Percentiles rank a stretch among this genome's conserved stretches.
Conservation (phyloP, 1,140 invertebrate genomes). For the Trichonephila clavata region DNA sequence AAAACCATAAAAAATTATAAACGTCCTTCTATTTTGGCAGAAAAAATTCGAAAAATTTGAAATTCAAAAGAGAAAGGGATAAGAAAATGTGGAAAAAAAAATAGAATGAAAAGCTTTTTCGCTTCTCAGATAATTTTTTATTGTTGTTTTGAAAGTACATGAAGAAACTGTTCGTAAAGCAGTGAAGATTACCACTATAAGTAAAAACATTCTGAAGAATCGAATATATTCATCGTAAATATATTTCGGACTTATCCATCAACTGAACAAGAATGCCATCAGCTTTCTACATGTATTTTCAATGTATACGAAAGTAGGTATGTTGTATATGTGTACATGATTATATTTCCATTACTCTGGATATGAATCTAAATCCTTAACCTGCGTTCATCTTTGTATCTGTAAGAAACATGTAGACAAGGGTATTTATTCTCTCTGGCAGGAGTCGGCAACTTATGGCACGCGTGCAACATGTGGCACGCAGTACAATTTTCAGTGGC, state of each 20-base stretch:
- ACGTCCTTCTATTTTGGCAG: background rate
- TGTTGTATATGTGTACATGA: constrained; percentile 2
- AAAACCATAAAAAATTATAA: background rate
- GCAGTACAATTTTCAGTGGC: too few species aligned
- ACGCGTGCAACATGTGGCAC: too few species aligned
- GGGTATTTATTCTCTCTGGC: too few species aligned
- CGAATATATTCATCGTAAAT: constrained; percentile 25
- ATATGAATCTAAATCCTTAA: background rate
- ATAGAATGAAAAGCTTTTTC: background rate
- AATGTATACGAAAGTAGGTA: constrained; percentile 12
- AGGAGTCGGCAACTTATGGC: too few species aligned
- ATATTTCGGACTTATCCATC: constrained; percentile 18
- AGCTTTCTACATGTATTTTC: constrained; percentile 21
- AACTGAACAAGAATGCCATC: background rate
- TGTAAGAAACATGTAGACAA: background rate
- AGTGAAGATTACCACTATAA: constrained; percentile 13
- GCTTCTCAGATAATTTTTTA: background rate
- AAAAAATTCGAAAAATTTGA: constrained; percentile 13
- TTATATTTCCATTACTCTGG: background rate
- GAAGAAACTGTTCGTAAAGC: background rate
- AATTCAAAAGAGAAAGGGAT: background rate
- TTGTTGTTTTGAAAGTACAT: background rate
- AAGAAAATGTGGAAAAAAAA: background rate
- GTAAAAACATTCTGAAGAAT: constrained; percentile 1
- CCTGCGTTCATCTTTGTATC: background rate